Conservation (phyloP, 2,888 invertebrate genomes). For the Linnaemya tessellans region DNA sequence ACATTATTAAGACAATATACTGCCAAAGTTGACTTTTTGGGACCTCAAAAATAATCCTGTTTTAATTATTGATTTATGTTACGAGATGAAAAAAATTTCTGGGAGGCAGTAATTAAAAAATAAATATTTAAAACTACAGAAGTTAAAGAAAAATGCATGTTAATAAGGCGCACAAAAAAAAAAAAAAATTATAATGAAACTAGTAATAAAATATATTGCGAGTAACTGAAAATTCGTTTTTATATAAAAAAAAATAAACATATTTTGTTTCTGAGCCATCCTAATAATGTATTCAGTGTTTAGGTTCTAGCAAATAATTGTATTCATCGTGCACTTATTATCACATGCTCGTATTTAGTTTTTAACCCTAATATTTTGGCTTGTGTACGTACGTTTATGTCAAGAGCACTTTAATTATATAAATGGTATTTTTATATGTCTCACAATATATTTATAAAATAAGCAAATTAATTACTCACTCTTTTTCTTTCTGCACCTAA, state of each 20-base stretch:
- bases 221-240: too few species aligned
- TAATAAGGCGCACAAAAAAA: too few species aligned
- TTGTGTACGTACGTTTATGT: not conserved
- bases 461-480: constrained; percentile 29
- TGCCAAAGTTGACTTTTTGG: constrained; percentile 47
- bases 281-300: too few species aligned
- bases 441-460: constrained; percentile 20
- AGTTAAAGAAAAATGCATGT: not conserved
- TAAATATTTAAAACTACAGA: not conserved
- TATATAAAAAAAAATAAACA: too few species aligned
- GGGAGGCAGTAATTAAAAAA: not conserved
- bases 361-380: not conserved
- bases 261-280: too few species aligned
- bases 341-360: not conserved
- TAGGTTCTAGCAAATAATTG: too few species aligned
- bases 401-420: constrained; percentile 24
- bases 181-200: too few species aligned
- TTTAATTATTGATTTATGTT: constrained; percentile 41
- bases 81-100: not conserved
- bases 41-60: constrained; percentile 57
- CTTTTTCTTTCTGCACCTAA: constrained; percentile 56
- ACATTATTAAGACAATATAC: constrained; percentile 4
- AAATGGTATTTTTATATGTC: constrained; percentile 5
- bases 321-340: too few species aligned
- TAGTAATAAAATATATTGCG: too few species aligned